Base-by-base conservation (phyloP, 2,113 vertebrate genomes). In the Orthonyx spaldingii region DNA sequence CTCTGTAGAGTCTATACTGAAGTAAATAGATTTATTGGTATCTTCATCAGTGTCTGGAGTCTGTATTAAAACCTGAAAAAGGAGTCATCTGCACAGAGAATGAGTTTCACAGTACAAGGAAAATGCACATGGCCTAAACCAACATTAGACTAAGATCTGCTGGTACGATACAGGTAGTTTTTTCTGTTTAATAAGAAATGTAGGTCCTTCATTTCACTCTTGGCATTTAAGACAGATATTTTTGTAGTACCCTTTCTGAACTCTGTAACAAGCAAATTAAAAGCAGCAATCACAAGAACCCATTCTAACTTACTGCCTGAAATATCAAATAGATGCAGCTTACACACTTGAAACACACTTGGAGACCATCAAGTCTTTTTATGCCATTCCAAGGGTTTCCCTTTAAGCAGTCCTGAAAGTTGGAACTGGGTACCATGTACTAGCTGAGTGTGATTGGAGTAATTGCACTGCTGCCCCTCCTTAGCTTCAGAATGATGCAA, bases 401-500 rank as follows among this genome's bases (percentile, higher is more conserved):
- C 16, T 68, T 76, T 87, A 83, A 77, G 33, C 39, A 63, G 39
- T 80, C 52, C 56, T 78, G 41, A 55, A 79, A 93, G 42, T 71
- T 74, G 59, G 46, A 85, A 28, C 44, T 55, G 47, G 22, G 57
- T 87, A 26, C 50, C 63, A 50, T 3, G 2, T 56, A 66, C 61
- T 49, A 70, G 69, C 85, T 85, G n/a, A 61, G 22, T 42, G 71
- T 82, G 74, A 55, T 89, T 0, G 4, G 23, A 87, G 44, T 53
- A 88, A 76, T 95, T 91, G 37, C 3, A 30, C 72, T 93, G 61
- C 78, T 95, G 52, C 57, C 46, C 20, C 64, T 89, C 77, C 89
- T 91, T 90, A 84, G 72, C 68, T 94, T 86, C 79, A 53, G 68
- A 89, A 55, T 49, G 70, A 83, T 90, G 80, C 84, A 96, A 95